Base-by-base conservation (phyloP, 2,797 vertebrate genomes). In the Mormyrus hasselquistii region DNA sequence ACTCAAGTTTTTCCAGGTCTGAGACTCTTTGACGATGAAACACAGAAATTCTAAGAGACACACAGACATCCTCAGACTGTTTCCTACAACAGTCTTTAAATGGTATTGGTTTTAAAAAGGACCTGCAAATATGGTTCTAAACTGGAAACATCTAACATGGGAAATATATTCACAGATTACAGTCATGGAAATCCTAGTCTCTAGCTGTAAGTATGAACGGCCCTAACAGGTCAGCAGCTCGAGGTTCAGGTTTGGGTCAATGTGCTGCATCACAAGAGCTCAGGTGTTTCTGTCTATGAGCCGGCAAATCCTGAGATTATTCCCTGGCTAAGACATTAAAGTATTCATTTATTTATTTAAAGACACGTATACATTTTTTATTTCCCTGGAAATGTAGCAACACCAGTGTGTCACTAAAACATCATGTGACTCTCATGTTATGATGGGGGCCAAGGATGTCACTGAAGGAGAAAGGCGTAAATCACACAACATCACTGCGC, bases 281-380 rank as follows among this genome's bases (percentile, higher is more conserved):
- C 53, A 59, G 85, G 53, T 50, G 19, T 62, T 49, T 69, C 41
- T 69, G 34, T 65, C 55, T 65, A 41, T 25, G 57, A 49, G 62
- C 41, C 12, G 6, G 52, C 29, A 34, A 87, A 65, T 65, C 87
- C 87, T 87, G 87, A 87, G 87, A 69, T 87, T 65, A 25, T 50
- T 69, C 87, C 87, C 87, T 69, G 59, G 87, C 59, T 65, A 87
- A 87, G 44, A 69, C 19, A 47, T 82, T 22, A 22, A 82, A 82
- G 38, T 82, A 47, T 82, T 79, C 6, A 79, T 79, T 82, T 47
- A 47, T 82, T 44, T 82, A 82, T 44, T 82, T 47, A 82, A 82
- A 82, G 76, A 82, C 59, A 14, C n/a, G 50, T 65, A 19, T 29
- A 44, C 41, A 16, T 12, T 14, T 69, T 34, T 6, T n/a, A 69